Evolutionary conservation across 2,888 invertebrate genomes (phyloP).

Genomic region (Mayetiola destructor): DNA sequence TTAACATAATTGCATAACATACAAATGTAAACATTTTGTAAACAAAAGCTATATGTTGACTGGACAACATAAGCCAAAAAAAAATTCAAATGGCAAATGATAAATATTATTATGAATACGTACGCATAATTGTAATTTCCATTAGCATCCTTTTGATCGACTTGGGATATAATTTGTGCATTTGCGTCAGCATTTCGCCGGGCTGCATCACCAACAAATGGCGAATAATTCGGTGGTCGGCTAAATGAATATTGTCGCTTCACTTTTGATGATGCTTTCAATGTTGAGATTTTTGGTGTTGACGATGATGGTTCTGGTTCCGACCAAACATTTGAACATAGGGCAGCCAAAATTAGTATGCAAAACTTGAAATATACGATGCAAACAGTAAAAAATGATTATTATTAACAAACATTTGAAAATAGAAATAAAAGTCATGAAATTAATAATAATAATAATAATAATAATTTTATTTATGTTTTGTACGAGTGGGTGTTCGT

Average conservation of each 20-base stretch:
- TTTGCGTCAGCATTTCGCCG: neutral
- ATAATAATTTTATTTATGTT: neutral
- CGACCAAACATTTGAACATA: neutral
- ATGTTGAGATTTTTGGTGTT: neutral
- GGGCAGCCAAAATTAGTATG: neutral
- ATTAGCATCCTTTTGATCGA: slow-evolving; percentile 13
- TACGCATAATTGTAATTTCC: slow-evolving; percentile 16
- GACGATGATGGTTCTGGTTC: neutral
- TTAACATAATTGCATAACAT: too few relatives aligned
- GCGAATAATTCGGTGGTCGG: neutral
- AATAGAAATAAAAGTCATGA: neutral
- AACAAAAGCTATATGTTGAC: too few relatives aligned
- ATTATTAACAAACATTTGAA: neutral
- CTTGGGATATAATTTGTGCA: slow-evolving; percentile 15
- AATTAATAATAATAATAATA: too few relatives aligned
- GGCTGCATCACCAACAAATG: neutral
- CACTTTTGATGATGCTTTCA: neutral
- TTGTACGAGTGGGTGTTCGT: neutral
- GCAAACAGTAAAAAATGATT: slow-evolving; percentile 20
- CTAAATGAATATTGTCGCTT: slow-evolving; percentile 2
- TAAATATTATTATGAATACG: neutral
- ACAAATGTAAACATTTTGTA: too few relatives aligned
- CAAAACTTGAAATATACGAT: slow-evolving; percentile 1
- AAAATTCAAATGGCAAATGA: too few relatives aligned
- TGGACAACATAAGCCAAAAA: too few relatives aligned